These are phyloP conservation scores for Cosmia pyralina DNA, from an alignment of 2,888 invertebrate genomes.

Conservation along the genomic window DNA sequence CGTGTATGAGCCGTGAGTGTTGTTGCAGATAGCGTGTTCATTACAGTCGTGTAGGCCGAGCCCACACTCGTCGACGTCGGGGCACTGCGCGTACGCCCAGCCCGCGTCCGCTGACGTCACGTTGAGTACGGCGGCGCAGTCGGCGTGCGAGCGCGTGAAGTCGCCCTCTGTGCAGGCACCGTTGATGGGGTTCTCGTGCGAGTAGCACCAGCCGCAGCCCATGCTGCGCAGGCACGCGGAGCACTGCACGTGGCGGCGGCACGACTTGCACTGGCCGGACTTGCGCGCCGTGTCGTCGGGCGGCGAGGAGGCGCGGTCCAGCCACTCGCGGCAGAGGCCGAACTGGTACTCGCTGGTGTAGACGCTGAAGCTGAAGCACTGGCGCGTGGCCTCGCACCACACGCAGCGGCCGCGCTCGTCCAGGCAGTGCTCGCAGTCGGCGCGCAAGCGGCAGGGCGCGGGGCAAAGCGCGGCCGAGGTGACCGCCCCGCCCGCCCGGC, in stretches of 20 bases:
- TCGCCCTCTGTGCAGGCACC: conserved; percentile 96
- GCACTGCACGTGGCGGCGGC: conserved; percentile 93
- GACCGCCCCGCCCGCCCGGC: conserved; percentile 91
- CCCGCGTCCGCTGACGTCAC: conserved; percentile 91
- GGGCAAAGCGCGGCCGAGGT: conserved; percentile 92
- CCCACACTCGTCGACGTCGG: conserved; percentile 98
- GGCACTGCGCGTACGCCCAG: conserved; percentile 98
- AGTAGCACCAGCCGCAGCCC: conserved; percentile 98
- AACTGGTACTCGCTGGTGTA: conserved; percentile 98
- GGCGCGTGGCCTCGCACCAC: conserved; percentile 98
- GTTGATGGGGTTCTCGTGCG: conserved; percentile 95
- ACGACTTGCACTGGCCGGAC: conserved; percentile 94
- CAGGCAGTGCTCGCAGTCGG: conserved; percentile 95
- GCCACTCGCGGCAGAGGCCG: conserved; percentile 97
- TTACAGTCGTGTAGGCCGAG: conserved; percentile 97
- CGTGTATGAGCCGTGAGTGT: conserved; percentile 97
- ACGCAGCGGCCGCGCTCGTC: conserved; percentile 97
- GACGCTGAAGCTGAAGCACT: conserved; percentile 98
- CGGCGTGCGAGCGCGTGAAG: conserved; percentile 94
- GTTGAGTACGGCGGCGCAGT: conserved; percentile 93
- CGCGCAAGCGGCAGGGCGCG: conserved; percentile 94
- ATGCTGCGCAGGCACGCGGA: conserved; percentile 94
- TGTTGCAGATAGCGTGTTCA: conserved; percentile 96
- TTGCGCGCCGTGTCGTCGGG: conserved; percentile 79
- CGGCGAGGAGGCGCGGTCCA: conserved; percentile 93